Base-by-base conservation (phyloP, 2,888 invertebrate species). In the Lithodes maja region DNA sequence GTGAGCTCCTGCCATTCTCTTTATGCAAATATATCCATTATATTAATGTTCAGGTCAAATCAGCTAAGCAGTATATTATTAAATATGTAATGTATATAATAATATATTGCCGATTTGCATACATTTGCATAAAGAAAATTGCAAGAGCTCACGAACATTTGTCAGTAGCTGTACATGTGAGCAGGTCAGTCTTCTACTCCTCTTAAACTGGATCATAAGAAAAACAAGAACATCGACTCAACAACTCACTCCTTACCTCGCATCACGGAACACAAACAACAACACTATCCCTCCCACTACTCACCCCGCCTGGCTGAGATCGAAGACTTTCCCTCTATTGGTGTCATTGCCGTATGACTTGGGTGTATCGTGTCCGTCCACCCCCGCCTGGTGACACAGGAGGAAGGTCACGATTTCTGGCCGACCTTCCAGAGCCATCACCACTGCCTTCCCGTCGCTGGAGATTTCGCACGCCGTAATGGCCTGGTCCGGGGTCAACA, bases 381-480 rank as follows among this genome's bases (percentile, higher is more conserved):
- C 81, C 17, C 90, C 80, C n/a, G 88, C 90, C 71, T 90, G 88
- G 80, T 92, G 91, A 80, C 92, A 92, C 77, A 93, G 90, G 74
- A 96, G 95, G 52, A 97, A 94, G 84, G 96, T 96, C 7, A 96
- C 94, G 55, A 97, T 94, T 85, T 95, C 95, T 87, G 95, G 94
- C 92, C 95, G 95, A 93, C 96, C 96, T 92, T 96, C 95, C 75
- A 97, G 93, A 0, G 96, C 96, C 87, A 97, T 93, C 0, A 97
- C 95, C 0, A 97, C 95, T 83, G 95, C 95, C 61, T 95, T 95
- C 0, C 97, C 97, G 85, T 96, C 96, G 15, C 96, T 95, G 9
- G 96, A 95, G 77, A 97, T 95, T 93, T 97, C 97, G 93, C 97
- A 96, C 0, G 97, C 96, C 69, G 96, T 96, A 92, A 97, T 96